Conservation (phyloP, 2,113 vertebrate genomes). For the Bambusicola thoracicus region DNA sequence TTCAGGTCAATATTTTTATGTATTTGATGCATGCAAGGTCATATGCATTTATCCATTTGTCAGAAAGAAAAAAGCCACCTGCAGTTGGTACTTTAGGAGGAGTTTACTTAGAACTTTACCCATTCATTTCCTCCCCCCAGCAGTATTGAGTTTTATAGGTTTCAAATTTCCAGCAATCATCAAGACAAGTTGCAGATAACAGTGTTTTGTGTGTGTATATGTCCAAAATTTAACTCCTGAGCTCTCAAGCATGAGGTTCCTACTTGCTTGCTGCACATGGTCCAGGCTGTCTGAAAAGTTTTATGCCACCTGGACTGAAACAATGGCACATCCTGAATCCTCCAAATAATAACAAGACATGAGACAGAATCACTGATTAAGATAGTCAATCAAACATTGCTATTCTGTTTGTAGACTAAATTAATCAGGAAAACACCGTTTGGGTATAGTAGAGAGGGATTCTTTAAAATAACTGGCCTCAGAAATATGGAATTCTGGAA, state of each 20-base stretch:
- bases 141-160: background rate
- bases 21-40: background rate
- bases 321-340: too few species aligned
- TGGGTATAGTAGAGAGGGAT: background rate
- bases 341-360: too few species aligned
- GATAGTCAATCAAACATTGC: too few species aligned
- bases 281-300: too few species aligned
- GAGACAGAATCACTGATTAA: too few species aligned
- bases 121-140: background rate
- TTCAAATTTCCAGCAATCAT: fast-evolving
- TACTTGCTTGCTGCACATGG: too few species aligned
- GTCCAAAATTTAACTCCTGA: too few species aligned
- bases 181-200: background rate
- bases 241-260: too few species aligned
- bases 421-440: background rate
- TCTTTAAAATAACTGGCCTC: background rate
- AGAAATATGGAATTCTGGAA: background rate
- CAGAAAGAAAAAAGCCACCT: background rate
- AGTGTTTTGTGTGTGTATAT: too few species aligned
- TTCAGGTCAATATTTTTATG: background rate
- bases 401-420: background rate
- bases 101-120: background rate
- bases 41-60: too few species aligned
- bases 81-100: background rate
- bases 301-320: too few species aligned